Percentiles rank a stretch among this genome's conserved stretches.
These are phyloP conservation scores for Rhinoraja longicauda DNA, from an alignment of 2,797 vertebrate species.

Conservation along the genomic window DNA sequence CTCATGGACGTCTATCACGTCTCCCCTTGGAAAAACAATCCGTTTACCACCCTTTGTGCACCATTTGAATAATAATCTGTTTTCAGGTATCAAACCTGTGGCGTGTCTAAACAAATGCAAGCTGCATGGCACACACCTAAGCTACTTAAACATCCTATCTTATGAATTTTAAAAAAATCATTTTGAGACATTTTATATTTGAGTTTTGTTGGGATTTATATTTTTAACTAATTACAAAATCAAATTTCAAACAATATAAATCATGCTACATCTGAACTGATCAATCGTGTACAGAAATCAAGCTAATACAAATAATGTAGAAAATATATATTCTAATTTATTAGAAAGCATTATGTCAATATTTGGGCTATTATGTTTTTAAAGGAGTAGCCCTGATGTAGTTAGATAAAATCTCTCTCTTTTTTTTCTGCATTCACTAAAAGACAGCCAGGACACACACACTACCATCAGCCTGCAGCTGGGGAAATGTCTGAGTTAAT, in stretches of 20 bases:
- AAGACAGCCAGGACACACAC: not conserved
- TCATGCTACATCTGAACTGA: not conserved
- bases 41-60: no score
- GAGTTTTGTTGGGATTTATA: not conserved
- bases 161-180: not conserved
- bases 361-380: not conserved
- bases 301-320: not conserved
- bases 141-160: not conserved
- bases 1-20: no score
- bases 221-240: not conserved
- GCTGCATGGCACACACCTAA: no score
- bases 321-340: not conserved
- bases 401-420: not conserved
- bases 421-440: not conserved
- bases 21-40: no score
- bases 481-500: constrained; percentile 12
- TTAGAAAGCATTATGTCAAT: not conserved
- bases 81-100: not conserved
- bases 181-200: not conserved
- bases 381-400: not conserved
- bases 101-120: not conserved
- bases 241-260: not conserved
- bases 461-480: not conserved
- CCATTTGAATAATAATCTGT: no score
- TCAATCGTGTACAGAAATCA: not conserved